Evolutionary conservation across 2,113 vertebrate genomes (phyloP), one percentile per base, ranked within the genome.

Genomic region (Podarcis muralis): DNA sequence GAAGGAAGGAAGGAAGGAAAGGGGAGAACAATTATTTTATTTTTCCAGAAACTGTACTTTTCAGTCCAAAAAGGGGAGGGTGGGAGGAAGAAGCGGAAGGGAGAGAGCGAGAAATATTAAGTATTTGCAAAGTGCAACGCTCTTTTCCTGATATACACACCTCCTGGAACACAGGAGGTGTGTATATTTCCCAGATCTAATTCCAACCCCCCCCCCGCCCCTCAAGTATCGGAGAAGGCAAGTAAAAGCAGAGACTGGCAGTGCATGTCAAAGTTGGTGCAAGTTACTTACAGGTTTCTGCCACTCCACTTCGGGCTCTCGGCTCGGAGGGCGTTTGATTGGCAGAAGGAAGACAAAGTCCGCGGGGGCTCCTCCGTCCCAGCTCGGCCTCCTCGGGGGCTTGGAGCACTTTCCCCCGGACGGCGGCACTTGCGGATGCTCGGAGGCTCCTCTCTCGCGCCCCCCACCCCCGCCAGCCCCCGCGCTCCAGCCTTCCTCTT

Each of bases 281-380:
- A 96, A 96, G 96, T 96, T 97, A 98, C 98, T 99, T 98, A 99
- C 98, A 93, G 96, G 97, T 95, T 97, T 97, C 95, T 92, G 97
- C 97, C 95, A 97, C 94, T 27, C 27, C 96, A 95, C 96, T 79
- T 96, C 96, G 95, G 97, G 97, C 97, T 97, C 96, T 97, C 94
- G 96, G 97, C 97, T 96, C 95, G 96, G 89, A 94, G 96, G 95
- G 94, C 89, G 91, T 96, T 97, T 98, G 98, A 98, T 98, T 98
- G 98, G 97, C 98, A 97, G 97, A 96, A 96, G 96, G 90, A 89
- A 96, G 96, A 93, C 59, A 95, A 95, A 96, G 96, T 96, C 95
- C 95, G 89, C 88, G 94, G 93, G 92, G 95, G 89, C 88, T 95
- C 93, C 94, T 48, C 94, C 94, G 96, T 87, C 91, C 94, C 80